Percentiles rank a stretch among this genome's conserved stretches.
Evolutionary conservation across 2,113 vertebrate species (phyloP).

Genomic region (Gadus macrocephalus): DNA sequence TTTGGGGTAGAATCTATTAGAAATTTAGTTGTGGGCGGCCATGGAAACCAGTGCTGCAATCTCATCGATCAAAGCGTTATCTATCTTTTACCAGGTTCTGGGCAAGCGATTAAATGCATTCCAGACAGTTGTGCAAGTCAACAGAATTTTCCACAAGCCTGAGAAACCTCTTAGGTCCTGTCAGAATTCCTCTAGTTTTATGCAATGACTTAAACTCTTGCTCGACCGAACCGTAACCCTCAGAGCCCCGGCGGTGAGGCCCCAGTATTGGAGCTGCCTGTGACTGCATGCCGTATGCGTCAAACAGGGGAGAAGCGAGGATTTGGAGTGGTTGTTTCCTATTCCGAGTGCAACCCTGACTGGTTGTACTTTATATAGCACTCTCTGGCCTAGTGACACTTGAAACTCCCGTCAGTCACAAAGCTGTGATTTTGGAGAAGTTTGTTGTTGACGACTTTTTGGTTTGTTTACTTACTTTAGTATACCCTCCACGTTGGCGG

Average conservation of each 20-base stretch:
- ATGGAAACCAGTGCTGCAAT: too few species aligned
- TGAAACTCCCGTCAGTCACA: background rate
- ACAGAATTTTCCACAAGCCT: too few species aligned
- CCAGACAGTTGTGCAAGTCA: too few species aligned
- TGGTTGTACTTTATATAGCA: too few species aligned
- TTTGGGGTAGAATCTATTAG: too few species aligned
- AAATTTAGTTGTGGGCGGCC: too few species aligned
- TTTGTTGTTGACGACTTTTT: background rate
- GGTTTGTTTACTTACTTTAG: conserved; percentile 8
- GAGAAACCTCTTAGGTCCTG: background rate
- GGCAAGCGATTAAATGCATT: too few species aligned
- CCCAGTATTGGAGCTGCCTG: conserved; percentile 5
- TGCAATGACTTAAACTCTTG: conserved; percentile 4
- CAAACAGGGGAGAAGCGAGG: background rate
- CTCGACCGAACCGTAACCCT: conserved; percentile 27
- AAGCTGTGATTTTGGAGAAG: conserved; percentile 27
- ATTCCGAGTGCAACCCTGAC: background rate
- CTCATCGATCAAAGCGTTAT: too few species aligned
- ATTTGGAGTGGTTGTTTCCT: background rate
- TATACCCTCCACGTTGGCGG: background rate
- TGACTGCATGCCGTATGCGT: conserved; percentile 7
- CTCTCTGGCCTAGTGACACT: too few species aligned
- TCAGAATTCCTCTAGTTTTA: background rate
- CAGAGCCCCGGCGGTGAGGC: conserved; percentile 5
- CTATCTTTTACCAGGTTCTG: too few species aligned